phyloP scores from a whole-genome alignment of 2,888 invertebrate genomes.

The Bruchidius siliquastri region DNA sequence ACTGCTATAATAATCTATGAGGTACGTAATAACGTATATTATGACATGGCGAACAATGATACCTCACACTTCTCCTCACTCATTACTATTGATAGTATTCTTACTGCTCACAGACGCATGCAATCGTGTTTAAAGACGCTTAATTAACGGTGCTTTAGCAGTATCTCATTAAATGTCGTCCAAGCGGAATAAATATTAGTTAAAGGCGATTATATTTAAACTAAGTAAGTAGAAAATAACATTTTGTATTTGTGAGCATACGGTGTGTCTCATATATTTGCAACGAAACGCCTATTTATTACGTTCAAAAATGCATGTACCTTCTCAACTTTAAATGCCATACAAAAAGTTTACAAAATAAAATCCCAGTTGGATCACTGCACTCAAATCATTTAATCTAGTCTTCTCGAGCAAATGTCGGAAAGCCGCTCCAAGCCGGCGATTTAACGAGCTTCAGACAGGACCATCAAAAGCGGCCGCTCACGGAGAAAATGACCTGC shows the following conservation, averaged over 20 bases:
- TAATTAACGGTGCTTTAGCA: background rate
- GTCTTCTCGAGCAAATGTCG: too few relatives aligned
- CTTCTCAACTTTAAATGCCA: too few relatives aligned
- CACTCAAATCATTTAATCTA: too few relatives aligned
- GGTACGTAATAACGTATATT: background rate
- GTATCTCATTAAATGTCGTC: background rate
- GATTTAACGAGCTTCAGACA: too few relatives aligned
- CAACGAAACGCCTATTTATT: background rate
- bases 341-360: too few relatives aligned
- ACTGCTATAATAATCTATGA: background rate
- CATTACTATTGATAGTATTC: background rate
- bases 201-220: background rate
- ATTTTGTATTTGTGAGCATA: background rate
- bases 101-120: background rate
- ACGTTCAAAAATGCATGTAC: too few relatives aligned
- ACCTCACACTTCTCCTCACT: background rate
- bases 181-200: background rate
- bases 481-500: too few relatives aligned
- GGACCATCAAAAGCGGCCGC: too few relatives aligned
- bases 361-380: too few relatives aligned
- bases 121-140: background rate
- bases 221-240: background rate
- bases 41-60: background rate
- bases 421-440: too few relatives aligned
- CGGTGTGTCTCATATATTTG: background rate